Evolutionary conservation across 2,113 vertebrate species (phyloP).

Genomic region (Sminthopsis crassicaudata): DNA sequence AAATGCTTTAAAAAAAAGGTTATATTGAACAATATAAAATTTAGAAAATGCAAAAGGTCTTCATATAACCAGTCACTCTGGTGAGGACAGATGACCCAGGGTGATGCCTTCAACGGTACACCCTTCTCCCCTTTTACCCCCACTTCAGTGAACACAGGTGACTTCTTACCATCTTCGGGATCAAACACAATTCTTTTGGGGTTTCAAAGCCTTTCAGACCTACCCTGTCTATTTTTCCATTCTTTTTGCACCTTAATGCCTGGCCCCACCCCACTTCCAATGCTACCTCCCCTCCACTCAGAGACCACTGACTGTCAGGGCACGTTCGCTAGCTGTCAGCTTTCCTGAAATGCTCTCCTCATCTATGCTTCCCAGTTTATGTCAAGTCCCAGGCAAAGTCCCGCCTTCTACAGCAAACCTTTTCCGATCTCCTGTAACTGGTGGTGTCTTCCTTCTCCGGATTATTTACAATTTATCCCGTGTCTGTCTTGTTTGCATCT

Average conservation of each 20-base stretch:
- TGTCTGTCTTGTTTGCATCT: neutral
- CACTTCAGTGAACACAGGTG: neutral
- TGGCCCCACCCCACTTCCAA: neutral
- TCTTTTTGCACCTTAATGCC: neutral
- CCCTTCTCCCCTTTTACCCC: accelerated
- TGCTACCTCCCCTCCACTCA: neutral
- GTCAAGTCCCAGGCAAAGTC: neutral
- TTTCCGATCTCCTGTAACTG: neutral
- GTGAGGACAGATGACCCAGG: neutral
- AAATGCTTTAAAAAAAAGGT: neutral
- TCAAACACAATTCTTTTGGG: neutral
- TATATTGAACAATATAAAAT: neutral
- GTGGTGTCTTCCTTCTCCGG: neutral
- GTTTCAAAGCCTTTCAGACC: neutral
- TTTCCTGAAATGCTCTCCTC: neutral
- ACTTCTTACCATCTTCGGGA: neutral
- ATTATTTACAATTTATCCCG: neutral
- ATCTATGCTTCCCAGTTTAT: neutral
- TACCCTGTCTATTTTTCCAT: neutral
- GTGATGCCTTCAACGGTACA: neutral
- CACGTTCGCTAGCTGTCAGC: neutral
- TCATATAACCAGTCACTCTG: neutral
- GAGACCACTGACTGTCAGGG: neutral
- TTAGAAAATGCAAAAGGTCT: neutral
- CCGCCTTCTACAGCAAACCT: neutral